A percentile compares a stretch with the other conserved stretches of the same genome.
Conservation (phyloP, 2,888 invertebrate species). For the Cheilosia variabilis region DNA sequence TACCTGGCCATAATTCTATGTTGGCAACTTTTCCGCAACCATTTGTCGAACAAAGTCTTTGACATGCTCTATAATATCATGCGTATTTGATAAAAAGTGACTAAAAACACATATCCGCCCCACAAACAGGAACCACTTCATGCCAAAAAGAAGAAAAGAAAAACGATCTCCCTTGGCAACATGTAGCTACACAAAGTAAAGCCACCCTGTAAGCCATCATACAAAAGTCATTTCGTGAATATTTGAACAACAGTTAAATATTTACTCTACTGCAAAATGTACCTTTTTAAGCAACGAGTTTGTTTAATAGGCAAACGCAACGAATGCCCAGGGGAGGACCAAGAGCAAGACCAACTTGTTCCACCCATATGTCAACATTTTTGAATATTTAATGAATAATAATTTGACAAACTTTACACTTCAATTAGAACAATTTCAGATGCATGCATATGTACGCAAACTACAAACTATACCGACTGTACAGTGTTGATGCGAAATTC, state of each 20-base stretch:
- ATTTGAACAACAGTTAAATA: slow-evolving; percentile 46
- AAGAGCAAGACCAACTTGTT: not conserved
- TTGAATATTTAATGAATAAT: slow-evolving; percentile 70
- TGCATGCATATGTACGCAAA: slow-evolving; percentile 37
- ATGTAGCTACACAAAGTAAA: slow-evolving; percentile 31
- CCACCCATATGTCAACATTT: slow-evolving; percentile 54
- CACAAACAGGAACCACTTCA: too few species aligned
- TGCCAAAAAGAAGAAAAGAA: not conserved
- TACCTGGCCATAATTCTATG: too few species aligned
- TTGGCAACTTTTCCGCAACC: too few species aligned
- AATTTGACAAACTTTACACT: slow-evolving; percentile 74
- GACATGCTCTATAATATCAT: too few species aligned
- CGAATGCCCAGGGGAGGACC: slow-evolving; percentile 11
- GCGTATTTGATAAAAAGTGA: too few species aligned
- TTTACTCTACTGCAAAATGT: slow-evolving; percentile 21
- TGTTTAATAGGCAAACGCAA: slow-evolving; percentile 5
- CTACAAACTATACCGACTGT: not conserved
- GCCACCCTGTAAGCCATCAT: slow-evolving; percentile 3
- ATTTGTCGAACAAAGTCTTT: too few species aligned
- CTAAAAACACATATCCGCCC: too few species aligned
- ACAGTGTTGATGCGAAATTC: slow-evolving; percentile 50
- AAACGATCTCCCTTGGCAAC: slow-evolving; percentile 24
- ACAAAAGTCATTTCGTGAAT: slow-evolving; percentile 26
- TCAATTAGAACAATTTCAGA: slow-evolving; percentile 69
- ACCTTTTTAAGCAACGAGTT: not conserved